A percentile compares a stretch with the other conserved stretches of the same genome.
Conservation (phyloP, 2,888 invertebrate genomes). For the Trissolcus japonicus region DNA sequence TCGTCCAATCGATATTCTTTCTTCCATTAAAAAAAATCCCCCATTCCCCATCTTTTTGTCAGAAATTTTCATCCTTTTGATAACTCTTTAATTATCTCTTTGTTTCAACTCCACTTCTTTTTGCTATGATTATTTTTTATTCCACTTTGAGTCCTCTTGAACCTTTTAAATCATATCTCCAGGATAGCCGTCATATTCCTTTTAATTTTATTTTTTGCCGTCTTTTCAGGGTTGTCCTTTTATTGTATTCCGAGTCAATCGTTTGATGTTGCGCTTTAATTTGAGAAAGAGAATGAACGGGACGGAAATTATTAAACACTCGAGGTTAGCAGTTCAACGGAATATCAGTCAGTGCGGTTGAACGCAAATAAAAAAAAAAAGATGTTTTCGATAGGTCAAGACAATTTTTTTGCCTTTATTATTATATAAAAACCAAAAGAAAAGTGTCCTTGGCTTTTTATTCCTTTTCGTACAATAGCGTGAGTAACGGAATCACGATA, state of each 20-base stretch:
- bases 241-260: conserved; percentile 16
- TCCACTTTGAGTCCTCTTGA: conserved; percentile 23
- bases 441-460: conserved; percentile 37
- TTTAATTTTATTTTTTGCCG: conserved; percentile 19
- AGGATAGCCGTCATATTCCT: conserved; percentile 30
- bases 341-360: conserved; percentile 24
- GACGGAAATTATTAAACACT: conserved; percentile 18
- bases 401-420: background rate
- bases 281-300: conserved; percentile 31
- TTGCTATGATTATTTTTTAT: conserved; percentile 33
- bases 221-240: conserved; percentile 6
- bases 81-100: conserved; percentile 41
- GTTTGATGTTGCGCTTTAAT: conserved; percentile 38
- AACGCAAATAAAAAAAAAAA: conserved; percentile 1
- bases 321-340: background rate
- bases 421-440: conserved; percentile 21
- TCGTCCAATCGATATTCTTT: conserved; percentile 9
- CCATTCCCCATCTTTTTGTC: background rate
- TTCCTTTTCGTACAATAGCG: conserved; percentile 28
- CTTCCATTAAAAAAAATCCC: background rate
- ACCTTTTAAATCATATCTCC: conserved; percentile 41
- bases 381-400: conserved; percentile 37
- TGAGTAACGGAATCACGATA: conserved; percentile 55
- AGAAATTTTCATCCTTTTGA: conserved; percentile 28
- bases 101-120: conserved; percentile 6